phyloP scores from a whole-genome alignment of 2,888 invertebrate genomes.

The Vannuccia rotundouncinata region DNA sequence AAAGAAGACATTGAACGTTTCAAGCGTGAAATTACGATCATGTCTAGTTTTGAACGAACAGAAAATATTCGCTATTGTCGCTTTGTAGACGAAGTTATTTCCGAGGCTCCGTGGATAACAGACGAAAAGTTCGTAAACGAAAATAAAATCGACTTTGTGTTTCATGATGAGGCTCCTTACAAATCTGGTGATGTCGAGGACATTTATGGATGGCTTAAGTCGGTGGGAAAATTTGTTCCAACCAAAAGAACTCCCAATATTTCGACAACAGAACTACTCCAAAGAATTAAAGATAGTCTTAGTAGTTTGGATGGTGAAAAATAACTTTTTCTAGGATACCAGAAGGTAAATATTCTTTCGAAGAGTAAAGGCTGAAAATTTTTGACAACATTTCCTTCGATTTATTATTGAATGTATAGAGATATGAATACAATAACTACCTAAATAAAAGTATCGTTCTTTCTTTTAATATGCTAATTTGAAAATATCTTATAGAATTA shows the following conservation, averaged over 20 bases:
- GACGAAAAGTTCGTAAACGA: neutral
- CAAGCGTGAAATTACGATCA: conserved; percentile 19
- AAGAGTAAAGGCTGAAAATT: too few relatives aligned
- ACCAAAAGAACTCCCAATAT: conserved; percentile 12
- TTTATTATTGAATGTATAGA: too few relatives aligned
- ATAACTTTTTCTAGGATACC: too few relatives aligned
- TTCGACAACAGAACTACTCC: neutral
- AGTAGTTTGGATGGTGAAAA: too few relatives aligned
- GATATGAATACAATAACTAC: too few relatives aligned
- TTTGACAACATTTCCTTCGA: too few relatives aligned
- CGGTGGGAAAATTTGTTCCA: neutral
- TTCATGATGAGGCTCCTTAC: conserved; percentile 7
- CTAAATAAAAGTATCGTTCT: too few relatives aligned
- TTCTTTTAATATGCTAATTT: too few relatives aligned
- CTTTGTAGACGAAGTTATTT: conserved; percentile 13
- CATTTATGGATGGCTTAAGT: neutral
- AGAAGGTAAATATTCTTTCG: too few relatives aligned
- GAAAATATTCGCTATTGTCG: neutral
- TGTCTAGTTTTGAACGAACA: neutral
- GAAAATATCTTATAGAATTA: too few relatives aligned
- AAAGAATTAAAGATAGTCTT: neutral
- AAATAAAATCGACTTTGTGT: conserved; percentile 5
- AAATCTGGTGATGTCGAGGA: neutral
- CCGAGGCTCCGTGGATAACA: neutral
- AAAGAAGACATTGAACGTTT: neutral